Evolutionary conservation across 2,888 invertebrate species (phyloP), one percentile per base, ranked within the genome.

Genomic region (Scaptomyza tumidula): DNA sequence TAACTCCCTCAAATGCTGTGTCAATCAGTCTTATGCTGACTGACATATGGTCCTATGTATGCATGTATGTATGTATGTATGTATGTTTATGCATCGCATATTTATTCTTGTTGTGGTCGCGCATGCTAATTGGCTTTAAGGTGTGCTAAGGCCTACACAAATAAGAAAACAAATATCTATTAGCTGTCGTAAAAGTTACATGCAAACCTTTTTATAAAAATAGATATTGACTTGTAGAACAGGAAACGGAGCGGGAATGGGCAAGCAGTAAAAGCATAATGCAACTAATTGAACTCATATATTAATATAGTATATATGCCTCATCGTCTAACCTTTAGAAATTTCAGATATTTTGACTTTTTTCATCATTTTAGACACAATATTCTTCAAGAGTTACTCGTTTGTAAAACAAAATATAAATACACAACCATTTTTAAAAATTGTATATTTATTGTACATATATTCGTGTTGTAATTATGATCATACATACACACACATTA

Each of bases 371-470:
- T 2, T 24, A 24, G 24, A 24, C 3, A 24, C 24, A 24, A 24
- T 5, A 5, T 24, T 4, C 24, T 24, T 24, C 1, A 24, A 24
- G 5, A 24, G 24, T 24, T 24, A 24, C 24, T 29, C 7, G 6
- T 6, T 29, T 1, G 33, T 6, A 24, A 10, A 14, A 5, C 2
- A 5, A n/a, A 45, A 48, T 39, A 11, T 14, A 43, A 35, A 3
- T 14, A 11, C 1, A 44, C 14, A 45, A 31, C 80, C 78, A 74
- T 71, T 80, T 81, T 81, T 19, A 19, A 19, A 19, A 75, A 80
- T 84, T 80, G 45, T 80, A 80, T 33, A 33, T 84, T 84, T 86
- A 86, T 81, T 86, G 68, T 86, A 88, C 75, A 79, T 77, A 80
- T 71, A 39, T 39, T 39, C 39, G 14, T 72, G 66, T 56, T 69